Base-by-base conservation (phyloP, 2,888 invertebrate species). In the Oscheius sp. region DNA sequence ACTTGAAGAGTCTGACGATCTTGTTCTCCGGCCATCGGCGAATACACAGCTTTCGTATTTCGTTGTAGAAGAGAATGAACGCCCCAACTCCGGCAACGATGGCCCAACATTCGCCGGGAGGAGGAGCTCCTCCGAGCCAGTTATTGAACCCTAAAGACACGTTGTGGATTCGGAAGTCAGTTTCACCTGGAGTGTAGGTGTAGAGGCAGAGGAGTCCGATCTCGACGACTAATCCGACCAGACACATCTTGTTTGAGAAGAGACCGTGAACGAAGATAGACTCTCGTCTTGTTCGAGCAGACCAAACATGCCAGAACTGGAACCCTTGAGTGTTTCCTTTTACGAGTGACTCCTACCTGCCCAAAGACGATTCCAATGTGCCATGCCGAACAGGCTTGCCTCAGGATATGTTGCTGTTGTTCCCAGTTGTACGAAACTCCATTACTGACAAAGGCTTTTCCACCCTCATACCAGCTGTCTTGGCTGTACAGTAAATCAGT, bases 331-430 rank as follows among this genome's bases (percentile, higher is more conserved):
- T 21, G 10, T 32, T 21, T 32, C 13, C 21, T 57, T n/a, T 21
- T 29, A 2, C 5, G 42, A 21, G 21, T 21, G 21, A 21, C 9
- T 11, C 70, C 42, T 55, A 55, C 74, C 60, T 74, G 75, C 9
- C 81, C 81, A 53, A 82, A 79, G 42, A 82, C 79, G 57, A 83
- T 79, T 35, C 83, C 83, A 60, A 83, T 75, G 48, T 83, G 83
- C 81, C 83, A 83, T 5, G 83, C 83, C 5, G 77, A 74, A 47
- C 74, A 73, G 13, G 83, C 82, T 42, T 83, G 80, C 5, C 78
- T 48, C 32, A 55, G 60, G 47, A 83, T 83, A 48, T 79, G 47
- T 29, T 77, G 29, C 70, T 84, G 83, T 35, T 79, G 21, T 7
- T 66, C 74, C 47, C 66, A 73, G 29, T 60, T 65, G 71, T 73